Evolutionary conservation across 2,113 vertebrate species (phyloP).

Genomic region (Xyrauchen texanus): DNA sequence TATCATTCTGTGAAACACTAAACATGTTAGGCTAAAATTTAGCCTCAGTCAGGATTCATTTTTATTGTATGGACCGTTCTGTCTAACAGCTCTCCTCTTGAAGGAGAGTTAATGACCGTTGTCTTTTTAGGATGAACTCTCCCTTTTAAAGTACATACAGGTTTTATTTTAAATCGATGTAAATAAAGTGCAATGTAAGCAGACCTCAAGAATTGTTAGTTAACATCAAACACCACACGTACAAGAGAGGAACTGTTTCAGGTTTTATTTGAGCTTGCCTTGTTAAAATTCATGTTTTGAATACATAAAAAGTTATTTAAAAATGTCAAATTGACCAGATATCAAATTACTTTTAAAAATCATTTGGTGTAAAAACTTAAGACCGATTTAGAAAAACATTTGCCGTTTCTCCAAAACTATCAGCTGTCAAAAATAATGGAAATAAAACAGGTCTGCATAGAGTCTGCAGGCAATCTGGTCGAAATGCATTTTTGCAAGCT

Average conservation of each 20-base stretch:
- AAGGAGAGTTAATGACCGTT: too few species aligned
- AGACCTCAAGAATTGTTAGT: too few species aligned
- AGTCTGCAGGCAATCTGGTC: conserved; percentile 99
- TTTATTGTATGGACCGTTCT: too few species aligned
- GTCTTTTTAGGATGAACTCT: too few species aligned
- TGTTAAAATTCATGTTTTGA: conserved; percentile 95
- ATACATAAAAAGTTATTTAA: conserved; percentile 92
- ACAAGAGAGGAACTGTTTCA: conserved; percentile 58
- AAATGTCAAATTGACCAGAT: conserved; percentile 99
- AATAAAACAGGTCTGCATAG: conserved; percentile 95
- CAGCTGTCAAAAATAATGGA: conserved; percentile 96
- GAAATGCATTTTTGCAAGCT: conserved; percentile 97
- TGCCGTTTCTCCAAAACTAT: conserved; percentile 93
- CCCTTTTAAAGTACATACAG: too few species aligned
- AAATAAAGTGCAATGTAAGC: too few species aligned
- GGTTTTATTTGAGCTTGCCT: conserved; percentile 82
- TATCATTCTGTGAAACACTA: too few species aligned
- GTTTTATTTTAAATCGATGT: too few species aligned
- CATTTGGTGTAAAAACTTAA: conserved; percentile 99
- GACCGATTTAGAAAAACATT: conserved; percentile 98
- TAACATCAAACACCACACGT: too few species aligned
- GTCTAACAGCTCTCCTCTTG: too few species aligned
- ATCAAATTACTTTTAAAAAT: conserved; percentile 99
- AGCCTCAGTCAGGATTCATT: too few species aligned
- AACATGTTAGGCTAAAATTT: too few species aligned